phyloP scores from a whole-genome alignment of 1,140 invertebrate genomes.

The Pogonomyrmex californicus region DNA sequence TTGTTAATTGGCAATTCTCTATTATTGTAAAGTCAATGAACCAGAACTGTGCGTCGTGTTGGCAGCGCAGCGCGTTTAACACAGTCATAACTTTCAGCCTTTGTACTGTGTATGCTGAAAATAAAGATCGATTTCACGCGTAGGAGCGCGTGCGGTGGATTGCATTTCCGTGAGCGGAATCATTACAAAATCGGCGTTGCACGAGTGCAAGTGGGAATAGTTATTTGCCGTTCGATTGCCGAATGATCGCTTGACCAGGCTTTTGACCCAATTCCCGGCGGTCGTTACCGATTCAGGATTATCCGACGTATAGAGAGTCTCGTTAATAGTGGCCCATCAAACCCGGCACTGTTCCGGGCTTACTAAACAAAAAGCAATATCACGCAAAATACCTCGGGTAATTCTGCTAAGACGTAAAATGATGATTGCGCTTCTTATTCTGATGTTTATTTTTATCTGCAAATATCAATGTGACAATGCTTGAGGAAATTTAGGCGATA shows the following conservation, averaged over 20 bases:
- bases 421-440: neutral
- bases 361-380: conserved; percentile 44
- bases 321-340: conserved; percentile 67
- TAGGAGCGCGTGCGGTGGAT: conserved; percentile 45
- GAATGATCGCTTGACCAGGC: conserved; percentile 53
- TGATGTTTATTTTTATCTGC: neutral
- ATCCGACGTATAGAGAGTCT: conserved; percentile 60
- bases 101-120: conserved; percentile 8
- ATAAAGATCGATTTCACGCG: conserved; percentile 52
- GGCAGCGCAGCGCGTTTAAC: neutral
- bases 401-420: conserved; percentile 17
- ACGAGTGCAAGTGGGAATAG: conserved; percentile 59
- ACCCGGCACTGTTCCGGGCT: neutral
- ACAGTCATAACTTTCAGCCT: conserved; percentile 35
- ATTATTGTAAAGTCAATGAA: conserved; percentile 15
- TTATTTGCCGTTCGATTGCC: conserved; percentile 66
- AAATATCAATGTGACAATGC: conserved; percentile 3
- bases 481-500: neutral
- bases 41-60: neutral
- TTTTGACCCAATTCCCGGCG: conserved; percentile 69
- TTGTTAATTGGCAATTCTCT: conserved; percentile 6
- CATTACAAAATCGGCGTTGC: conserved; percentile 40
- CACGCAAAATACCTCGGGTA: neutral
- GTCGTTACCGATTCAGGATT: conserved; percentile 75
- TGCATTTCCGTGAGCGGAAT: conserved; percentile 46